These are phyloP conservation scores for Cyprinus carpio DNA, from an alignment of 2,113 vertebrate species.

Conservation along the genomic window DNA sequence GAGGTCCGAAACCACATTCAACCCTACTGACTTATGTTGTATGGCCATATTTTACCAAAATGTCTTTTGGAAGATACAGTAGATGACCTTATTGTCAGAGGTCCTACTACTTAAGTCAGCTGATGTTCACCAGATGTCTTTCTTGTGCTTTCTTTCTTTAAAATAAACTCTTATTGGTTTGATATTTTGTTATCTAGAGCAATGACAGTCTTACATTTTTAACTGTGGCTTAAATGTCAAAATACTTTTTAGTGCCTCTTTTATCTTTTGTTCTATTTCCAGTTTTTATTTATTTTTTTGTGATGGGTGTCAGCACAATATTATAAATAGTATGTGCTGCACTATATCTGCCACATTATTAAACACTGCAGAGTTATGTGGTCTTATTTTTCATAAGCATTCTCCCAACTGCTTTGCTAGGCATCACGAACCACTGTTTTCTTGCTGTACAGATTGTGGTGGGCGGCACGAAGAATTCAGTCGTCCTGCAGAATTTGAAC, in stretches of 20 bases:
- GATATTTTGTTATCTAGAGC: background rate
- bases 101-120: background rate
- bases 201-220: background rate
- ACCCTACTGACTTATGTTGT: background rate
- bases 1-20: background rate
- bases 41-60: background rate
- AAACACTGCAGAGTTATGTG: background rate
- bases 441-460: conserved; percentile 80
- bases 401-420: background rate
- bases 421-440: conserved; percentile 2
- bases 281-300: background rate
- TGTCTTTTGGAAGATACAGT: background rate
- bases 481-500: conserved; percentile 85
- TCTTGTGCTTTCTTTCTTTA: background rate
- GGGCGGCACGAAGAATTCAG: conserved; percentile 80
- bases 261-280: conserved; percentile 15
- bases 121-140: background rate
- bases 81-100: background rate
- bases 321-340: conserved; percentile 11
- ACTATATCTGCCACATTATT: background rate
- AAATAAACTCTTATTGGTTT: background rate
- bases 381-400: background rate
- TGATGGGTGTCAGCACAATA: background rate
- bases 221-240: background rate
- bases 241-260: background rate